These are phyloP conservation scores for Unio delphinus DNA, from an alignment of 2,888 invertebrate genomes.

Conservation along the genomic window DNA sequence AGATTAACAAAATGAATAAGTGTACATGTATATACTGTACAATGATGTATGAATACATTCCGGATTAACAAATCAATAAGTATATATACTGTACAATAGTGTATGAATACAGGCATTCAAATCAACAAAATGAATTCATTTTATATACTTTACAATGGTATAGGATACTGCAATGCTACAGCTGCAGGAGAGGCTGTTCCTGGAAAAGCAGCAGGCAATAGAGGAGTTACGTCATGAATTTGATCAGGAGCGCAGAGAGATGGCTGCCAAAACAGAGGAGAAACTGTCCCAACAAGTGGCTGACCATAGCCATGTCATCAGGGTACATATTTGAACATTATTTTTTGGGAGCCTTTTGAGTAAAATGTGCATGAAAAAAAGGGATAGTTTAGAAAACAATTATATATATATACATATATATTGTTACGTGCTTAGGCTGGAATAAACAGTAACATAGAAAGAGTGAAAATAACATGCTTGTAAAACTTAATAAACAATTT, in stretches of 20 bases:
- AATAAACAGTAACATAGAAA: too few relatives aligned
- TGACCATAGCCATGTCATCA: conserved; percentile 38
- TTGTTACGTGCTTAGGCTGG: too few relatives aligned
- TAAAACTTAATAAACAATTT: too few relatives aligned
- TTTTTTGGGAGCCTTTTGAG: conserved; percentile 7
- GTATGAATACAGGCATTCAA: too few relatives aligned
- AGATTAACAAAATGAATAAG: too few relatives aligned
- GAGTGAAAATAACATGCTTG: too few relatives aligned
- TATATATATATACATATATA: too few relatives aligned
- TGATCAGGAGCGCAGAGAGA: conserved; percentile 50
- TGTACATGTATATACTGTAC: not conserved
- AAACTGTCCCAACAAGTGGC: conserved; percentile 28
- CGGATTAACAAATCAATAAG: not conserved
- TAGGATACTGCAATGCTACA: conserved; percentile 58
- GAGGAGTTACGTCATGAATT: conserved; percentile 49
- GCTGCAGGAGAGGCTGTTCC: conserved; percentile 52
- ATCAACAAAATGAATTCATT: not conserved
- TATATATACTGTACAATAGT: not conserved
- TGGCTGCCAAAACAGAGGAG: conserved; percentile 43
- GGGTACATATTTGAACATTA: conserved; percentile 20
- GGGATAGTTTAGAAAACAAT: too few relatives aligned
- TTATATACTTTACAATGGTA: not conserved
- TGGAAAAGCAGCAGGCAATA: conserved; percentile 60
- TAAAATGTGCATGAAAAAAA: too few relatives aligned
- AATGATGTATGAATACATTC: not conserved